phyloP scores from a whole-genome alignment of 2,797 vertebrate genomes.

The Myiotriccus ornatus region DNA sequence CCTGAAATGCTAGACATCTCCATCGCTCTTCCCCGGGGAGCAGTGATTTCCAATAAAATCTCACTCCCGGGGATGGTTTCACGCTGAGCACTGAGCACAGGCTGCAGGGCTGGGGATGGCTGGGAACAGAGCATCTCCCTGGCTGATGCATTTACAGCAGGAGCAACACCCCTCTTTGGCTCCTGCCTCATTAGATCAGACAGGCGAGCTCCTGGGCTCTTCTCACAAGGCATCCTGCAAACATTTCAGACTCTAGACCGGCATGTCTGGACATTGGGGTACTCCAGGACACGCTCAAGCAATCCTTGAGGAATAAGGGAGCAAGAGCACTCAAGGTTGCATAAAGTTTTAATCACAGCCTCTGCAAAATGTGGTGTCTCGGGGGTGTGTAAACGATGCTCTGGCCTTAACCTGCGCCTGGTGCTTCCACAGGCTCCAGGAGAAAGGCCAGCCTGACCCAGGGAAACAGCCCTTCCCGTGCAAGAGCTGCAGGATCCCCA shows the following conservation, averaged over 20 bases:
- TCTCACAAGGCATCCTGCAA: neutral
- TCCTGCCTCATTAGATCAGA: neutral
- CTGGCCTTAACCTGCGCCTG: neutral
- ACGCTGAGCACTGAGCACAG: neutral
- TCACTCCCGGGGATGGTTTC: neutral
- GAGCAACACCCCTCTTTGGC: neutral
- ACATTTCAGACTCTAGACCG: neutral
- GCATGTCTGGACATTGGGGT: neutral
- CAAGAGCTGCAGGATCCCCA: neutral
- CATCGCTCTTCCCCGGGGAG: neutral
- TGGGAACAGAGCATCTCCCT: neutral
- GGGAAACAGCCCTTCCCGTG: fast-evolving
- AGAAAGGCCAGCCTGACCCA: neutral
- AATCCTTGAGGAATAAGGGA: neutral
- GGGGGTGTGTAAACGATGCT: fast-evolving
- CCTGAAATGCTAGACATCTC: neutral
- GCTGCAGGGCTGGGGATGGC: neutral
- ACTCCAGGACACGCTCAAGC: neutral
- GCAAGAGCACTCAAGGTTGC: neutral
- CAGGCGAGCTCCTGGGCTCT: neutral
- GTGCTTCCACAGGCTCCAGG: neutral
- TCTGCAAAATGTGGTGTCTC: fast-evolving
- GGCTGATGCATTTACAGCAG: neutral
- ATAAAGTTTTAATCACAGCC: neutral
- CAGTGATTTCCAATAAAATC: neutral